Evolutionary conservation across 2,888 invertebrate genomes (phyloP), one percentile per base, ranked within the genome.

Genomic region (Falcaria lacertinaria): DNA sequence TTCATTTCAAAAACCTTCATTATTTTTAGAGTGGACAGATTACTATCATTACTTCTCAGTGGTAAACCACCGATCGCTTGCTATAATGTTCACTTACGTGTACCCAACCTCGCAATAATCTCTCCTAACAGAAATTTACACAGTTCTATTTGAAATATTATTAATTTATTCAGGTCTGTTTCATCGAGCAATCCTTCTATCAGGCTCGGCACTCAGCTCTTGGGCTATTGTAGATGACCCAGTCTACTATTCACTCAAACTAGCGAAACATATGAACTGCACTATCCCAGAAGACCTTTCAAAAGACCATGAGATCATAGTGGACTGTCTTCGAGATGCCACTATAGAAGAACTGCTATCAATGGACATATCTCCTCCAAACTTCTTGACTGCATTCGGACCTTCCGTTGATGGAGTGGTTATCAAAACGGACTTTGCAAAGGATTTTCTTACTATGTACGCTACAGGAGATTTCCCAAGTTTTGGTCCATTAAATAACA

Each of bases 371-470:
- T 91, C 92, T 54, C 93, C 96, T 7, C 96, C 96, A 2, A 94
- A 94, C 44, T 96, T 95, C 78, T 85, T 96, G 42, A 95, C 94
- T 53, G 94, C 96, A 0, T 98, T 98, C 69, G 98, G 98, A 5
- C 98, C 98, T 11, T 96, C 97, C 58, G 95, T 97, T 41, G 98
- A 98, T 73, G 97, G 97, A 41, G 97, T 98, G 53, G 97, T 98
- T 49, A 97, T 98, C 67, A 94, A 95, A 79, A 93, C 94, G 11
- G 96, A 96, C 77, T 95, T 95, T 66, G 94, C 95, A 41, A 95
- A 95, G 76, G 94, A 95, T 62, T 91, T 94, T 43, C 84, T 94
- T 32, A 94, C 94, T 1, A 93, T 93, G 75, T 92, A 94, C 65
- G 90, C 91, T 14, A 91, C 92, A 0, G 91, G 92, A 44, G 92